phyloP scores from a whole-genome alignment of 2,888 invertebrate species.

The Agrotis ipsilon region DNA sequence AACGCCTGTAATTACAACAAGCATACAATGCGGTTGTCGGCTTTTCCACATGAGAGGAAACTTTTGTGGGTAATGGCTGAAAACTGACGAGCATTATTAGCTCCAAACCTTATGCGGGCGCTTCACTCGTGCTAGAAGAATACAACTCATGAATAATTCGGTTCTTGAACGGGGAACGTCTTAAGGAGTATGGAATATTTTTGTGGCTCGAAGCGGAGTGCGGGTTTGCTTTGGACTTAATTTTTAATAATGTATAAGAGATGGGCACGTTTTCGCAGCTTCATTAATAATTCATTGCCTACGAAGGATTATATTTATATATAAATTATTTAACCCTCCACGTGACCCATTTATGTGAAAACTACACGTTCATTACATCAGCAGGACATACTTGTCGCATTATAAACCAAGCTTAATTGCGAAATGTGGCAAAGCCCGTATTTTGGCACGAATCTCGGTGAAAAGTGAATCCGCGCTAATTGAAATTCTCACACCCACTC shows the following conservation, averaged over 20 bases:
- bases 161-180: conserved; percentile 25
- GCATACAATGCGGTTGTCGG: conserved; percentile 32
- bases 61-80: conserved; percentile 47
- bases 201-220: neutral
- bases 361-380: conserved; percentile 14
- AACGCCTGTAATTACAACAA: conserved; percentile 51
- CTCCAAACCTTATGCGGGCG: conserved; percentile 42
- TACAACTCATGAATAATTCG: conserved; percentile 53
- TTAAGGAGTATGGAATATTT: conserved; percentile 37
- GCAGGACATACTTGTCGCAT: conserved; percentile 42
- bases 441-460: conserved; percentile 65
- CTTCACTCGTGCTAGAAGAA: conserved; percentile 42
- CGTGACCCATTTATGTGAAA: conserved; percentile 21
- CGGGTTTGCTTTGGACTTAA: conserved; percentile 16
- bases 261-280: neutral
- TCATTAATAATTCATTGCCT: neutral
- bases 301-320: conserved; percentile 3
- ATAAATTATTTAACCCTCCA: conserved; percentile 9
- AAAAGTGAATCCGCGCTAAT: conserved; percentile 70
- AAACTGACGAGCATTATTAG: conserved; percentile 55
- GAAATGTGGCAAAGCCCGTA: conserved; percentile 55
- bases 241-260: conserved; percentile 41
- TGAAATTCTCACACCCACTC: conserved; percentile 71
- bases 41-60: conserved; percentile 48
- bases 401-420: conserved; percentile 59